A percentile compares a stretch with the other conserved stretches of the same genome.
These are phyloP conservation scores for Morelia viridis DNA, from an alignment of 2,797 vertebrate species.

Conservation along the genomic window DNA sequence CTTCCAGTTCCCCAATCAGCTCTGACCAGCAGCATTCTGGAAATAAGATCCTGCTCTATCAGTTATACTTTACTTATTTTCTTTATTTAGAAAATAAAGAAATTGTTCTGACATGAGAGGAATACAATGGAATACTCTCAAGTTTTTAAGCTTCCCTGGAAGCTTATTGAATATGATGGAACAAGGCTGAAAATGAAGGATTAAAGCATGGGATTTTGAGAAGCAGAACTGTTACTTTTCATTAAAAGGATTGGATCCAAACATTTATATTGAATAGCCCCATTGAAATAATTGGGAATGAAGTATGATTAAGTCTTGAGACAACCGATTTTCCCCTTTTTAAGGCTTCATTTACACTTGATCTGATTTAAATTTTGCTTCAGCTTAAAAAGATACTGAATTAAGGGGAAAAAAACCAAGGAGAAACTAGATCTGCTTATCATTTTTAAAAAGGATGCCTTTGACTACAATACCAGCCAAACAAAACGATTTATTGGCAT, in stretches of 20 bases:
- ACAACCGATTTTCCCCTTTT: not conserved
- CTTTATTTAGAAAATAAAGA: not conserved
- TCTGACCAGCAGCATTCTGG: no score
- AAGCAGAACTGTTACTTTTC: not conserved
- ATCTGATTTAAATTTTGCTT: not conserved
- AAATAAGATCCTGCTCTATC: no score
- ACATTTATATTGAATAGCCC: not conserved
- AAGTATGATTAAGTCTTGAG: not conserved
- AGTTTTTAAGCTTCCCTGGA: not conserved
- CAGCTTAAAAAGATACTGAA: not conserved
- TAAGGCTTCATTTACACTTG: not conserved
- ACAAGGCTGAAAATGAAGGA: not conserved
- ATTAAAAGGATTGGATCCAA: not conserved
- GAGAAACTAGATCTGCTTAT: rapidly evolving
- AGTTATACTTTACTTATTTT: no score
- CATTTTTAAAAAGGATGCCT: not conserved
- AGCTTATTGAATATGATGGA: not conserved
- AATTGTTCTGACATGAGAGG: not conserved
- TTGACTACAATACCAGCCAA: not conserved
- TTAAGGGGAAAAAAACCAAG: not conserved
- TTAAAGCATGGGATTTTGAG: not conserved
- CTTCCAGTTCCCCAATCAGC: no score
- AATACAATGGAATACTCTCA: not conserved
- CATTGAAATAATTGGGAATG: not conserved
- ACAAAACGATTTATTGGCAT: not conserved